A percentile compares a stretch with the other conserved stretches of the same genome.
Conservation (phyloP, 2,113 vertebrate species). For the Coryphaenoides rupestris region DNA sequence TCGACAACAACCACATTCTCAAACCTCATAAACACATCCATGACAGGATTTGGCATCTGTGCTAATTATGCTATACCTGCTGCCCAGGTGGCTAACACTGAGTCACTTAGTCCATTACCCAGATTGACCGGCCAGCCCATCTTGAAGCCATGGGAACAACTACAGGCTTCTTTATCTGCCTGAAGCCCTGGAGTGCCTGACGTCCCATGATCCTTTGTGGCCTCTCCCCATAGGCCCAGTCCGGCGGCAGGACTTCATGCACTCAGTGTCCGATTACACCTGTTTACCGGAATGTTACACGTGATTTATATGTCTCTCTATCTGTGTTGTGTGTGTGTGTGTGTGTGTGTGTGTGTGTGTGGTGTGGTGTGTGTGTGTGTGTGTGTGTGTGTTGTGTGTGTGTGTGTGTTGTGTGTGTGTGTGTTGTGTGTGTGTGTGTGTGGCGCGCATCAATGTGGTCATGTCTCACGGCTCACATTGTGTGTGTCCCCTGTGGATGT, state of each 20-base stretch:
- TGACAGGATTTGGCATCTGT: too few relatives aligned
- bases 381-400: conserved; percentile 4
- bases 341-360: neutral
- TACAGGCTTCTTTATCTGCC: neutral
- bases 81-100: neutral
- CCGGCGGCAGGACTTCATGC: conserved; percentile 12
- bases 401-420: neutral
- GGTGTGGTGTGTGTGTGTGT: conserved; percentile 35
- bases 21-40: too few relatives aligned
- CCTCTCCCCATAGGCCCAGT: conserved; percentile 20
- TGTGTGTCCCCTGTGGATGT: conserved; percentile 29
- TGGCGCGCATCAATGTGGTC: conserved; percentile 18
- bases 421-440: neutral
- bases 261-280: conserved; percentile 51
- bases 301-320: conserved; percentile 6
- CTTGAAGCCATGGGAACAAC: neutral
- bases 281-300: conserved; percentile 18
- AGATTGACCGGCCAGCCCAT: neutral
- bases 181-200: conserved; percentile 18
- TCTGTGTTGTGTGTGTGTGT: neutral
- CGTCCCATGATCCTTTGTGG: conserved; percentile 39
- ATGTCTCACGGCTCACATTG: conserved; percentile 39
- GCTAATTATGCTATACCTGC: too few relatives aligned
- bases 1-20: too few relatives aligned
- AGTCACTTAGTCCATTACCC: neutral